Evolutionary conservation across 2,797 vertebrate species (phyloP), one percentile per base, ranked within the genome.

Genomic region (Dendrocincla fuliginosa): DNA sequence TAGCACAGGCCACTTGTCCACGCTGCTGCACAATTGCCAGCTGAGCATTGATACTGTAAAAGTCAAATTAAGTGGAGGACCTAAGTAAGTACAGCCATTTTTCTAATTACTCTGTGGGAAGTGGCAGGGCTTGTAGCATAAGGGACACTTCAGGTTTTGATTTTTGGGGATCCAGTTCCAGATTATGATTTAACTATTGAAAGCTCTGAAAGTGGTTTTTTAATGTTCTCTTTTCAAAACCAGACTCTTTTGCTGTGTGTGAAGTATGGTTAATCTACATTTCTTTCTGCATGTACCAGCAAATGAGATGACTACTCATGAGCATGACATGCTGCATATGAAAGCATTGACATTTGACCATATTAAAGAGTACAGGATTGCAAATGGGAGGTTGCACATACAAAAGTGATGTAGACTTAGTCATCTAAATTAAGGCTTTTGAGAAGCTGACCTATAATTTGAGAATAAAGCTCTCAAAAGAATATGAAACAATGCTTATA

Each of bases 21-120:
- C 87, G 2, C 49, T 73, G 52, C 93, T 97, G 16, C 94, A 95
- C 39, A 84, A 92, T 41, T 98, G 97, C 80, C 69, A 92, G 4
- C 33, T 91, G 73, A 97, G 70, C 89, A 94, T 91, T 82, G 93
- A 70, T n/a, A 92, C 89, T 2, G 77, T 96, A 55, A 94, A 94
- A 6, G 76, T 97, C 84, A 95, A 91, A 2, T 97, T 97, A 81
- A 90, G 78, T 14, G 96, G 96, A 91, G 93, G 83, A 76, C 91
- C 95, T 79, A 97, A 95, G 96, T 97, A 93, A 25, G 93, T 42
- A 32, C 42, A 46, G 17, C 23, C 68, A 46, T 56, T 78, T 86
- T 91, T 47, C 50, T 81, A 39, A 41, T 82, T 50, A 4, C 25
- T 68, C 20, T 35, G 11, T 42, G 25, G 44, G 28, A 65, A 64